A percentile compares a stretch with the other conserved stretches of the same genome.
Conservation (phyloP, 1,140 invertebrate genomes). For the Pseudoatta argentina region DNA sequence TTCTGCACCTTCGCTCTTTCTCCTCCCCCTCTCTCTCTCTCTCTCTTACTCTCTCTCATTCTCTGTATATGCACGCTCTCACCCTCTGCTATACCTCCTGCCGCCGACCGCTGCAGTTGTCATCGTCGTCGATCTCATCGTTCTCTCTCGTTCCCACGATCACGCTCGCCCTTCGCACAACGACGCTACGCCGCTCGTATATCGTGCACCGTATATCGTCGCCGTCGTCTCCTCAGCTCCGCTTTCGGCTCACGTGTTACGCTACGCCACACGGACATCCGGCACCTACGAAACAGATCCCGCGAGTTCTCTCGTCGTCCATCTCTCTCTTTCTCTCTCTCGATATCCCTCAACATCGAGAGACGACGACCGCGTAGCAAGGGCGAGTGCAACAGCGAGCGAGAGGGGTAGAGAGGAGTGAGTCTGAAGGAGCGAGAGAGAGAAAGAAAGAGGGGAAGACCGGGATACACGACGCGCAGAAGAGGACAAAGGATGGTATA, state of each 20-base stretch:
- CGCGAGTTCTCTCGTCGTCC: slow-evolving; percentile 16
- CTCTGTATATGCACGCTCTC: slow-evolving; percentile 38
- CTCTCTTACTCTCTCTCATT: slow-evolving; percentile 11
- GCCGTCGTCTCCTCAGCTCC: background rate
- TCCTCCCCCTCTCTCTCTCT: background rate
- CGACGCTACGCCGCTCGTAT: background rate
- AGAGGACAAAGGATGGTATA: slow-evolving; percentile 46
- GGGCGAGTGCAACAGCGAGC: background rate
- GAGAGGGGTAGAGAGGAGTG: slow-evolving; percentile 10
- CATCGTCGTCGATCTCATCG: background rate
- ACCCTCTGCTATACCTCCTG: slow-evolving; percentile 18
- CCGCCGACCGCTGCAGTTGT: background rate
- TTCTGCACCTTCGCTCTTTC: slow-evolving; percentile 9
- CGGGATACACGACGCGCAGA: slow-evolving; percentile 10
- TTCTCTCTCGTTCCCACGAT: slow-evolving; percentile 59
- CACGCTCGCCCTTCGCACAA: slow-evolving; percentile 42
- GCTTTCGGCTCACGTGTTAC: slow-evolving; percentile 24
- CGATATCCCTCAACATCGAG: background rate
- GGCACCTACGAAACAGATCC: slow-evolving; percentile 18
- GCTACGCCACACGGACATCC: slow-evolving; percentile 8
- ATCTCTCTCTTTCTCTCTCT: too few relatives aligned
- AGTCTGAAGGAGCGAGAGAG: background rate
- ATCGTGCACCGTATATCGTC: slow-evolving; percentile 5
- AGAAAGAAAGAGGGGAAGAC: background rate
- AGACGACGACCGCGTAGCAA: slow-evolving; percentile 15